phyloP scores from a whole-genome alignment of 1,140 invertebrate species.

The Nebria ingens region DNA sequence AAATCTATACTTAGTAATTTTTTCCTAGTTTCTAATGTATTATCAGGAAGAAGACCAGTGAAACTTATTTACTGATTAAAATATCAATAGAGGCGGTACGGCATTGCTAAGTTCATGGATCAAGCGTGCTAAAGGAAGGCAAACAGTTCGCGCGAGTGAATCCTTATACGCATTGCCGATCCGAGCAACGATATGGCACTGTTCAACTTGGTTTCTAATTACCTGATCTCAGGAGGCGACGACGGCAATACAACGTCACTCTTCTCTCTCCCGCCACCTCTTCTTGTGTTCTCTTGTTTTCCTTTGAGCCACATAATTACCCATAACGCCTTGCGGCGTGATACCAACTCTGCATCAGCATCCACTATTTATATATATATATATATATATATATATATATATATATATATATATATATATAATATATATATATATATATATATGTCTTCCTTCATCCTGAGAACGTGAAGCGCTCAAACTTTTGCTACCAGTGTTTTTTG shows the following conservation, averaged over 20 bases:
- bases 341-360: no score
- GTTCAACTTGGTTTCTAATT: slow-evolving; percentile 22
- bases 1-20: no score
- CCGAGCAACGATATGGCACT: slow-evolving; percentile 9
- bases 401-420: no score
- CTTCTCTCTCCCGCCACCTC: slow-evolving; percentile 13
- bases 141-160: not conserved
- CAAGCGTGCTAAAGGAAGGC: no score
- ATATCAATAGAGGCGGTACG: not conserved
- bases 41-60: no score
- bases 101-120: no score
- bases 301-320: slow-evolving; percentile 27
- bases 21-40: no score
- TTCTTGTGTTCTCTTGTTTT: slow-evolving; percentile 19
- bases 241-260: slow-evolving; percentile 13
- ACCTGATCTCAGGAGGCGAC: slow-evolving; percentile 12
- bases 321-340: slow-evolving; percentile 23
- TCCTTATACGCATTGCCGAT: not conserved
- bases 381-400: no score
- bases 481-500: no score
- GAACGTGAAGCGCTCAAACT: no score
- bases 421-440: no score
- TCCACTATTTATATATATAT: not conserved
- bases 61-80: not conserved
- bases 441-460: no score